A percentile compares a stretch with the other conserved stretches of the same genome.
These are phyloP conservation scores for Hepsetus odoe DNA, from an alignment of 2,113 vertebrate genomes.

Conservation along the genomic window DNA sequence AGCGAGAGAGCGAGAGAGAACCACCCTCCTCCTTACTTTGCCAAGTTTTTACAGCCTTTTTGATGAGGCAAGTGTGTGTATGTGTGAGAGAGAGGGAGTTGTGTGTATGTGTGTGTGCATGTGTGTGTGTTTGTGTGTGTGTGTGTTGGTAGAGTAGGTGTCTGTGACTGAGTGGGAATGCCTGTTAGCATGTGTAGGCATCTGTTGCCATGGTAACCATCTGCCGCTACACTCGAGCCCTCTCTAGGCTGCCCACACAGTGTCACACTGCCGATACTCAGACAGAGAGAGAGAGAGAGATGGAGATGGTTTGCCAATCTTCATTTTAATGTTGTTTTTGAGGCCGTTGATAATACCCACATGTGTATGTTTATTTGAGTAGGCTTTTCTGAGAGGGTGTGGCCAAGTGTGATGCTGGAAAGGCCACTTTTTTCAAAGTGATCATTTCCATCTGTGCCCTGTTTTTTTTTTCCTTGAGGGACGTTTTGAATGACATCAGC, in stretches of 20 bases:
- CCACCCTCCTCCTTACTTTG: conserved; percentile 47
- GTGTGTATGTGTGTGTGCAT: conserved; percentile 16
- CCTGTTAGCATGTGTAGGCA: conserved; percentile 80
- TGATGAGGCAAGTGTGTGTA: conserved; percentile 22
- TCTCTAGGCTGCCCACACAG: conserved; percentile 76
- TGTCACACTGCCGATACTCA: conserved; percentile 65
- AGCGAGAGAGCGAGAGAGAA: conserved; percentile 38
- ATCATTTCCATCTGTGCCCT: background rate
- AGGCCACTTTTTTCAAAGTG: background rate
- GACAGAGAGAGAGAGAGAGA: conserved; percentile 41
- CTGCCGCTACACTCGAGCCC: conserved; percentile 76
- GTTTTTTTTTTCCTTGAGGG: background rate
- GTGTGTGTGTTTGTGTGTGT: conserved; percentile 43
- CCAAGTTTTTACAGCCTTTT: conserved; percentile 43
- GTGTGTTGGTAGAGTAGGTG: conserved; percentile 64
- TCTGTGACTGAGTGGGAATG: conserved; percentile 80
- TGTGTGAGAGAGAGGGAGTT: conserved; percentile 17
- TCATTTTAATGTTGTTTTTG: background rate
- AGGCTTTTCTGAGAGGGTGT: background rate
- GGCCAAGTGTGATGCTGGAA: background rate
- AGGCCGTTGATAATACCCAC: background rate
- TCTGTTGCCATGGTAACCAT: conserved; percentile 78
- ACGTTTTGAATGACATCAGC: background rate
- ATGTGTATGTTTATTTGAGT: conserved; percentile 3
- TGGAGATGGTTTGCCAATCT: background rate